These are phyloP conservation scores for Cantharis rufa DNA, from an alignment of 2,888 invertebrate species.

Conservation along the genomic window DNA sequence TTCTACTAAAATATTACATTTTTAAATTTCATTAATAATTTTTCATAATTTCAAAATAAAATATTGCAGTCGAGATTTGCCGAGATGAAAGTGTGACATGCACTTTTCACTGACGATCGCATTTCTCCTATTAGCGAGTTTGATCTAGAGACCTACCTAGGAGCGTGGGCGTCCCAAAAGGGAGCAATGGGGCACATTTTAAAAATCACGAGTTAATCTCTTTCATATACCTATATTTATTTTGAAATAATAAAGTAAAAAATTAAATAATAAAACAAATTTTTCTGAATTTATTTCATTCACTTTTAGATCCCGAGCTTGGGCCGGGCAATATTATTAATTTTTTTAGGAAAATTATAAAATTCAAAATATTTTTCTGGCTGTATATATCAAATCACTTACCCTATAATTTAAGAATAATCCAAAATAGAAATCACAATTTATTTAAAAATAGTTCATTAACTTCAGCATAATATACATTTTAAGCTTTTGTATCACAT, in stretches of 20 bases:
- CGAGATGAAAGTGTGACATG: background rate
- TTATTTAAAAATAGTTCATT: constrained; percentile 16
- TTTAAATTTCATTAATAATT: no score
- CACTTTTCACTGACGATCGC: background rate
- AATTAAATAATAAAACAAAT: no score
- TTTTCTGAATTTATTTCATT: no score
- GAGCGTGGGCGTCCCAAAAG: background rate
- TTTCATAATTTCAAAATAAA: no score
- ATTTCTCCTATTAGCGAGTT: background rate
- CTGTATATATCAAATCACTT: no score
- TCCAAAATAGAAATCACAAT: background rate
- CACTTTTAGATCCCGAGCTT: background rate
- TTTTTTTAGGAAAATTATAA: no score
- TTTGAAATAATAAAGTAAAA: no score
- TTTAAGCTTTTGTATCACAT: constrained; percentile 39
- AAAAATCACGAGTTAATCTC: no score
- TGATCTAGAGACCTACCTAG: background rate
- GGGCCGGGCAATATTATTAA: background rate
- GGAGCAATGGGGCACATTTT: no score
- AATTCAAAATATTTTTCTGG: no score
- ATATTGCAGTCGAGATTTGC: background rate
- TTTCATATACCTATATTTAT: no score
- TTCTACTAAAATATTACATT: no score
- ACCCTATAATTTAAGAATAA: background rate
- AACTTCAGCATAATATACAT: constrained; percentile 44